Evolutionary conservation across 2,113 vertebrate genomes (phyloP).

Genomic region (Colius striatus): DNA sequence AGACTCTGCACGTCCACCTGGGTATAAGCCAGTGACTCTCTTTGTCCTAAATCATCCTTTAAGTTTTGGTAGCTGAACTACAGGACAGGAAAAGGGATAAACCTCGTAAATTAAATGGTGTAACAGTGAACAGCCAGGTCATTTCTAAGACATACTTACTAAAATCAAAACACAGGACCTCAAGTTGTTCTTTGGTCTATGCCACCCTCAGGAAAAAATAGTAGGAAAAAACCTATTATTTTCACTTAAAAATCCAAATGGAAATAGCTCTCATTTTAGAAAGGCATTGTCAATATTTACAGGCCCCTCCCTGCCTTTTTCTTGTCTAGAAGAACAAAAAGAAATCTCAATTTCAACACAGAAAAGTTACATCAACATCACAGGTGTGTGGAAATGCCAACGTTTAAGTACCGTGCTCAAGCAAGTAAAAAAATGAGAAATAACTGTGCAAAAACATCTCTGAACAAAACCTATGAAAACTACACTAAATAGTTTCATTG

Average conservation of each 20-base stretch:
- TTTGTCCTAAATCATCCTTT: neutral
- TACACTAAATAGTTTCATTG: neutral
- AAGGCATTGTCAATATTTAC: neutral
- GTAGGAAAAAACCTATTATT: neutral
- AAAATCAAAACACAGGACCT: neutral
- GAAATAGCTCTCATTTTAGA: neutral
- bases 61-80: neutral
- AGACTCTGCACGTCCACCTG: neutral
- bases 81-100: neutral
- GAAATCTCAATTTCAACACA: neutral
- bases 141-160: neutral
- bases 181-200: neutral
- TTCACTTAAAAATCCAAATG: neutral
- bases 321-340: neutral
- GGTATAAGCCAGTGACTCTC: neutral
- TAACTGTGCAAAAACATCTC: neutral
- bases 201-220: too few species aligned
- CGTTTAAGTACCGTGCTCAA: neutral
- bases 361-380: neutral
- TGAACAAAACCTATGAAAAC: neutral
- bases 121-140: neutral
- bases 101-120: neutral
- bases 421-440: neutral
- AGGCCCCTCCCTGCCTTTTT: neutral
- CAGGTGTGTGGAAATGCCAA: neutral